Evolutionary conservation across 2,113 vertebrate species (phyloP).

Genomic region (Syngnathus typhle): DNA sequence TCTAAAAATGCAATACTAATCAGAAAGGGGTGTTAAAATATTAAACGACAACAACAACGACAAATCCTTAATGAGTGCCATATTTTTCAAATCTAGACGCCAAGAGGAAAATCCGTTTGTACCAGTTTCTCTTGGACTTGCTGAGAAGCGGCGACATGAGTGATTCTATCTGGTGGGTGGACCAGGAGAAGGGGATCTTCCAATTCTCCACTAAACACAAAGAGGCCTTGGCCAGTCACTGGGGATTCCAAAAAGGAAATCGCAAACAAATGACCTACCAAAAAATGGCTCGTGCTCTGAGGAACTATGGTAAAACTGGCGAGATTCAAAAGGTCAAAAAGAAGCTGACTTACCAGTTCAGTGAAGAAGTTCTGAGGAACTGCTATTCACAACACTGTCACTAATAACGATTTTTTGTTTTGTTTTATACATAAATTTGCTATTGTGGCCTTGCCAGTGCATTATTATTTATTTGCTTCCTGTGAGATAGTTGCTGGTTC

Average conservation of each 20-base stretch:
- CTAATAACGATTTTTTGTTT: slow-evolving; percentile 30
- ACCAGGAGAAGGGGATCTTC: slow-evolving; percentile 97
- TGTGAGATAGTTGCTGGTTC: neutral
- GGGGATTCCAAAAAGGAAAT: slow-evolving; percentile 96
- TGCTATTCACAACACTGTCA: slow-evolving; percentile 55
- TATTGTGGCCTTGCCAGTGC: neutral
- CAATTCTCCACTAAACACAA: slow-evolving; percentile 99
- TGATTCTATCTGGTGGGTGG: slow-evolving; percentile 78
- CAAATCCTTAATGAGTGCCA: no score
- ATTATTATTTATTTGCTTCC: slow-evolving; percentile 1
- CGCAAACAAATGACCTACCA: slow-evolving; percentile 99
- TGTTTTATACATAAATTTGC: neutral
- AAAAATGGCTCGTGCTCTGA: slow-evolving; percentile 96
- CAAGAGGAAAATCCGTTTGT: slow-evolving; percentile 70
- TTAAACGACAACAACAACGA: no score
- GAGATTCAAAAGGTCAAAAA: slow-evolving; percentile 98
- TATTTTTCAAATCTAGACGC: slow-evolving; percentile 24
- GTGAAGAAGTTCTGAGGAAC: slow-evolving; percentile 87
- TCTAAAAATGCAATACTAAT: no score
- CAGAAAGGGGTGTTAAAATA: no score
- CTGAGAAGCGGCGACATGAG: slow-evolving; percentile 68
- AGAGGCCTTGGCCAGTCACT: slow-evolving; percentile 87
- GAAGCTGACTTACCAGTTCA: slow-evolving; percentile 98
- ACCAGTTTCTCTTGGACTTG: slow-evolving; percentile 74
- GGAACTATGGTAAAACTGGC: slow-evolving; percentile 98